Percentiles rank a stretch among this genome's conserved stretches.
Conservation (phyloP, 2,888 invertebrate species). For the Plutella xylostella region DNA sequence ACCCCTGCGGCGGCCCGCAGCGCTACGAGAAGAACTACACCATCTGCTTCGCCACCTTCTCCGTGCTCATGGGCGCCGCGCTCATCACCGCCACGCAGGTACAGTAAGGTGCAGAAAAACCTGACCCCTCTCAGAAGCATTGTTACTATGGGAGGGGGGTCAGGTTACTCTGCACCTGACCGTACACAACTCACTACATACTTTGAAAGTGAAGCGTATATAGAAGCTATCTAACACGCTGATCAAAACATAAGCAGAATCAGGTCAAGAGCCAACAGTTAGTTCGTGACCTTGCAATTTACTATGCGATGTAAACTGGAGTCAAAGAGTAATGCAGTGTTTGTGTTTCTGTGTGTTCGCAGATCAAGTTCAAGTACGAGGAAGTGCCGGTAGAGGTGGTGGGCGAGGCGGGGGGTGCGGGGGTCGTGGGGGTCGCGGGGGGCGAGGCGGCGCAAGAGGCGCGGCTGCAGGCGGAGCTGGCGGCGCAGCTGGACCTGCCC, state of each 20-base stretch:
- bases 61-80: constrained; percentile 95
- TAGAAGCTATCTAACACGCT: background rate
- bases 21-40: constrained; percentile 97
- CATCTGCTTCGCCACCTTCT: constrained; percentile 98
- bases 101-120: no score
- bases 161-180: no score
- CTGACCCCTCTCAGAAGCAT: background rate
- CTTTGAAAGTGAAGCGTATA: background rate
- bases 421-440: constrained; percentile 75
- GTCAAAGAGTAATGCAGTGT: no score
- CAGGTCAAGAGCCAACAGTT: no score
- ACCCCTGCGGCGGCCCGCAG: constrained; percentile 90
- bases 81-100: constrained; percentile 92
- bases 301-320: no score
- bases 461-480: constrained; percentile 84
- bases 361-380: constrained; percentile 77
- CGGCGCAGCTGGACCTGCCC: constrained; percentile 85
- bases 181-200: no score
- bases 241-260: no score
- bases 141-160: no score
- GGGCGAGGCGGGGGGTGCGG: constrained; percentile 77
- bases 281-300: no score
- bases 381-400: constrained; percentile 40
- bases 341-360: no score
- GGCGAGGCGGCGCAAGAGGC: constrained; percentile 74